These are phyloP conservation scores for Caenorhabditis sp. DNA, from an alignment of 2,888 invertebrate species.

Conservation along the genomic window DNA sequence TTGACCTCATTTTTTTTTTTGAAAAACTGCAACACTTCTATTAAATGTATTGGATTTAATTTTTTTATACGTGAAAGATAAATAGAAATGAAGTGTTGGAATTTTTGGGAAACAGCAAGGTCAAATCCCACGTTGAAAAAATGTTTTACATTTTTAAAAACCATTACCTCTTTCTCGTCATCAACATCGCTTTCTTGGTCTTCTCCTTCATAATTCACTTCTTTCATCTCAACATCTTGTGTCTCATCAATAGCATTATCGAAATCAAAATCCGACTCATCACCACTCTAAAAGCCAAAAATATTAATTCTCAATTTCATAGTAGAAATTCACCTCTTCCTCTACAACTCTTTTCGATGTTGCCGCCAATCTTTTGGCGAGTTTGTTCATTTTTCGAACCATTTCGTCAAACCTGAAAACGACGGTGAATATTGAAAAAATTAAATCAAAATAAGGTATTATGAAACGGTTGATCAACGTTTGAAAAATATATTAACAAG, in stretches of 20 bases:
- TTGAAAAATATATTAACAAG: too few species aligned
- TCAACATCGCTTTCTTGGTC: conserved; percentile 22
- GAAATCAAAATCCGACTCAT: conserved; percentile 41
- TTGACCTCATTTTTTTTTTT: background rate
- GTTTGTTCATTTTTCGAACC: conserved; percentile 39
- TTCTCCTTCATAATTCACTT: conserved; percentile 17
- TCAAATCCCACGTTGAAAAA: too few species aligned
- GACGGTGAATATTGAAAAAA: background rate
- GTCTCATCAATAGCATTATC: conserved; percentile 40
- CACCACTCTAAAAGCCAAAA: conserved; percentile 24
- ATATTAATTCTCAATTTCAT: background rate
- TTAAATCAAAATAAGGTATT: background rate
- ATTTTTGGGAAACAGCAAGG: too few species aligned
- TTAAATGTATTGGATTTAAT: too few species aligned
- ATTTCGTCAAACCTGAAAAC: conserved; percentile 12
- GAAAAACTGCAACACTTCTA: background rate
- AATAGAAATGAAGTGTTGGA: too few species aligned
- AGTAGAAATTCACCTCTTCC: conserved; percentile 13
- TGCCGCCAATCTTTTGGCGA: conserved; percentile 30
- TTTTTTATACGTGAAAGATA: too few species aligned
- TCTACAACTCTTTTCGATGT: conserved; percentile 28
- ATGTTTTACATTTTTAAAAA: too few species aligned
- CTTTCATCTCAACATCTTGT: conserved; percentile 2
- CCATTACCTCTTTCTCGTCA: conserved; percentile 31
- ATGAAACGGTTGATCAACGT: too few species aligned